Base-by-base conservation (phyloP, 1,140 invertebrate species). In the Atta cephalotes region DNA sequence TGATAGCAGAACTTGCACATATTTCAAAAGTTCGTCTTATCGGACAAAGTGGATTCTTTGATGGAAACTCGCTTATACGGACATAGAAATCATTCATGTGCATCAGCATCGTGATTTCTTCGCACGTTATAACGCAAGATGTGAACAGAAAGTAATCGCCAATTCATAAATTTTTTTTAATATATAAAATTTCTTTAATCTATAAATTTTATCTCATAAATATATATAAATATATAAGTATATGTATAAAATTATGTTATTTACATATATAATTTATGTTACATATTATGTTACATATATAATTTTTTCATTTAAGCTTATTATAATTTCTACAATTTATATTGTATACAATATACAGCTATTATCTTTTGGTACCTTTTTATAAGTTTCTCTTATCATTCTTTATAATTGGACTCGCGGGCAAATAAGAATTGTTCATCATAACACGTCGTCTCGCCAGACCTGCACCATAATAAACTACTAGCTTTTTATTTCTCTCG, bases 401-500 rank as follows among this genome's bases (percentile, higher is more conserved):
- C 28, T 53, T 35, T 45, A 39, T 14, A 39, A 70, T 72, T 49
- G 3, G 7, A 21, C 2, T 45, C 39, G 2, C 39, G 31, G 4
- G 25, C 12, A 28, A 74, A 62, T 74, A 35, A 74, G 14, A 71
- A 74, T 49, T 82, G 56, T 74, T 72, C 21, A 62, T 62, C 16
- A 58, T 16, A 2, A 70, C 7, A 70, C 21, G 21, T 70, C 16
- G 21, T 81, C 21, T 45, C 21, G 35, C 21, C 56, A 60, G 39
- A 74, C 14, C n/a, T n/a, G 68, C 28, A 16, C 25, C 39, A n/a
- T 62, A 62, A 62, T 74, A 62, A 74, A 51, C n/a, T 74, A 31
- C 21, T 31, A 35, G 28, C 14, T 35, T 18, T 45, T 74, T 31
- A 84, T 82, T 74, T 0, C 49, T 74, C 25, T 14, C 39, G 7